phyloP scores from a whole-genome alignment of 2,113 vertebrate genomes.

The Epinephelus lanceolatus region DNA sequence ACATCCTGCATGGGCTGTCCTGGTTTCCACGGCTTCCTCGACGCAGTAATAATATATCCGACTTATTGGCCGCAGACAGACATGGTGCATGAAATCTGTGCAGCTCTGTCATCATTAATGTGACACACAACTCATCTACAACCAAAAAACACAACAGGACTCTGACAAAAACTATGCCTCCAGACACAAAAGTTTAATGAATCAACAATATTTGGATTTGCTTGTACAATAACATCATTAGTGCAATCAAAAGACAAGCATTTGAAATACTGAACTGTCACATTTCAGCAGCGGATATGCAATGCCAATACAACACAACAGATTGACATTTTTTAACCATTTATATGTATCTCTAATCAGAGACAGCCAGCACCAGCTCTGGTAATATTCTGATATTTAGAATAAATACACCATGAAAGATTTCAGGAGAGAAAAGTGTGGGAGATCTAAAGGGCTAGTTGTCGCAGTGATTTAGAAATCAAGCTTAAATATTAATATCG shows the following conservation, averaged over 20 bases:
- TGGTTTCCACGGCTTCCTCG: constrained; percentile 53
- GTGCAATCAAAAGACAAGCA: constrained; percentile 77
- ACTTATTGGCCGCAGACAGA: background rate
- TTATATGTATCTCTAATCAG: constrained; percentile 20
- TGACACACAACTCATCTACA: background rate
- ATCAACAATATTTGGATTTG: constrained; percentile 69
- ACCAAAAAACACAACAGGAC: background rate
- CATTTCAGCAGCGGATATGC: constrained; percentile 61
- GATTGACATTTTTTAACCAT: constrained; percentile 46
- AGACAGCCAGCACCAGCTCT: constrained; percentile 46
- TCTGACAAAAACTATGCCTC: constrained; percentile 17
- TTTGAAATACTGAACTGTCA: constrained; percentile 60
- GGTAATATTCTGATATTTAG: constrained; percentile 34
- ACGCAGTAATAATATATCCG: constrained; percentile 47
- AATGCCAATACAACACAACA: constrained; percentile 62
- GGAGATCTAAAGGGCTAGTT: background rate
- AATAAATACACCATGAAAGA: constrained; percentile 44
- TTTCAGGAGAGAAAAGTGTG: constrained; percentile 16
- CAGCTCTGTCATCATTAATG: background rate
- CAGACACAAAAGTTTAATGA: constrained; percentile 74
- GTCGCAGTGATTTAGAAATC: constrained; percentile 1
- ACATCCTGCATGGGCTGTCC: constrained; percentile 54
- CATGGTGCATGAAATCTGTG: too few relatives aligned
- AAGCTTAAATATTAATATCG: background rate
- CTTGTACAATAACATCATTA: constrained; percentile 71